phyloP scores from a whole-genome alignment of 1,140 invertebrate species.

The Cydia splendana region DNA sequence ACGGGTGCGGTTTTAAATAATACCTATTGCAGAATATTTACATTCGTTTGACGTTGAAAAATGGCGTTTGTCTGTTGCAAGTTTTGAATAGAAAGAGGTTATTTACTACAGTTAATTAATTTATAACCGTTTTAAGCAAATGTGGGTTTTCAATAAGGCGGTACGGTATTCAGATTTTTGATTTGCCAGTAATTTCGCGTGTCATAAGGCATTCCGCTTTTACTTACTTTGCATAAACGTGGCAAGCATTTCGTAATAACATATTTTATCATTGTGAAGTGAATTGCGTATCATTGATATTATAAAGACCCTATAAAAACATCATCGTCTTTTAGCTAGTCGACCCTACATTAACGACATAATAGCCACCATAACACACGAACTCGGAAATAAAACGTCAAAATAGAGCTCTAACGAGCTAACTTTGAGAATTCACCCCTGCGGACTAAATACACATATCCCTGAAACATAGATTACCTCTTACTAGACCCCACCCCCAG shows the following conservation, averaged over 20 bases:
- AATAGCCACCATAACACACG: not conserved
- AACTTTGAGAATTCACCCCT: constrained; percentile 7
- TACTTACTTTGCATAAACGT: too few species aligned
- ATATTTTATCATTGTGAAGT: too few species aligned
- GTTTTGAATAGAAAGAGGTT: not conserved
- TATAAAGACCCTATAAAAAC: not conserved
- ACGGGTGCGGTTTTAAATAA: not conserved
- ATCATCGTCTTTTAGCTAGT: not conserved
- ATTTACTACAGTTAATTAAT: not conserved
- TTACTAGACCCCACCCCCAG: not conserved
- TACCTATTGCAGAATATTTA: not conserved
- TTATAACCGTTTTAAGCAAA: not conserved
- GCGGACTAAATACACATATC: not conserved
- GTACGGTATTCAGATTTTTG: too few species aligned
- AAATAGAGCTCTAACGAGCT: not conserved
- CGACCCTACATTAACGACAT: constrained; percentile 3
- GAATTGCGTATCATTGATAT: not conserved
- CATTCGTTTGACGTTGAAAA: not conserved
- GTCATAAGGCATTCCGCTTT: too few species aligned
- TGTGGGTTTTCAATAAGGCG: not conserved
- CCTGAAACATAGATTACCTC: not conserved
- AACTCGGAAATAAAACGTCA: not conserved
- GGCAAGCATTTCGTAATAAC: too few species aligned
- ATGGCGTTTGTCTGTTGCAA: not conserved
- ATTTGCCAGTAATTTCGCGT: too few species aligned